Evolutionary conservation across 2,888 invertebrate species (phyloP), one percentile per base, ranked within the genome.

Genomic region (Hecatera dysodea): DNA sequence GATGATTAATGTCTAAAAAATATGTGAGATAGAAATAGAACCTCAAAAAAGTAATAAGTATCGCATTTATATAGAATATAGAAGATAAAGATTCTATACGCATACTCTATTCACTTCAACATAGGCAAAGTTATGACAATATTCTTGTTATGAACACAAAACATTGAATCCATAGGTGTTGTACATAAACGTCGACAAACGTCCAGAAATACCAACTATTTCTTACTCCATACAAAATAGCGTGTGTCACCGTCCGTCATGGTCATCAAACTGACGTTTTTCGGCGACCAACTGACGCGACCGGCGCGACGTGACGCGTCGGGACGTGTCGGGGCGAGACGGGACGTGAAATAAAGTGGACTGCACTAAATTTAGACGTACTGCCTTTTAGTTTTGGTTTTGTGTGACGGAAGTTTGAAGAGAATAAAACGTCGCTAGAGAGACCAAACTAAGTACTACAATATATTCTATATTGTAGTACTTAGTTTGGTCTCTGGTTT

Each of bases 221-320:
- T 27, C 53, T 44, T n/a, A 4, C 19, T 12, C 36, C 60, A 22
- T 53, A 53, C 24, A 66, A 50, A 61, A 61, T 68, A 42, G 27
- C 27, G 24, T 44, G 55, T 55, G 33, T 19, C 29, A 42, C 29
- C 1, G 33, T 56, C 60, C 29, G 48, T 57, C 48, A 67, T 29
- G 36, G 68, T 42, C 68, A 52, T 56, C 69, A 68, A 61, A 68
- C 42, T 64, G 69, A 80, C 76, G 33, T 75, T 68, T 77, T 77
- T 75, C 63, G 46, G 24, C 39, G 61, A 50, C 57, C 22, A 27
- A 36, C 60, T n/a, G 55, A 50, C 55, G 57, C 33, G 44, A 17
- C 33, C 19, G 48, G 53, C 29, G 24, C 22, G 57, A 22, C 36
- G 12, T 60, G 44, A 61, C 53, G 53, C 33, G 57, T 19, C 73